phyloP scores from a whole-genome alignment of 2,113 vertebrate genomes.

The Sinosuthora webbiana region DNA sequence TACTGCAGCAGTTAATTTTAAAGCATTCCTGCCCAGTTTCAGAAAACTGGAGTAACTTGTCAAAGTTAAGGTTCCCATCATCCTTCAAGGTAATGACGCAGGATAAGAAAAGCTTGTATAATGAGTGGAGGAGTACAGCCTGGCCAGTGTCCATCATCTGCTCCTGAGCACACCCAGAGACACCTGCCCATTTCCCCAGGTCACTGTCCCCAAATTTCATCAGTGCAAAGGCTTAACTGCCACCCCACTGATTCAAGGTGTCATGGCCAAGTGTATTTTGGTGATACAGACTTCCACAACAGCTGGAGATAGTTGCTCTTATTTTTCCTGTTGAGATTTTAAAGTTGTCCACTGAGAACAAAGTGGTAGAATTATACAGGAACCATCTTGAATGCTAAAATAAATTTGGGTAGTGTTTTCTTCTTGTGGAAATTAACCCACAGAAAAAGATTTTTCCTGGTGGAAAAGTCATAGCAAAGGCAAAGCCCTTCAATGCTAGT shows the following conservation, averaged over 20 bases:
- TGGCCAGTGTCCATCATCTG: not conserved
- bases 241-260: not conserved
- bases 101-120: not conserved
- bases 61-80: not conserved
- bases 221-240: not conserved
- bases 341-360: not conserved
- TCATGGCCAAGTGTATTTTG: rapidly evolving
- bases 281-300: not conserved
- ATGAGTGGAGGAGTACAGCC: not conserved
- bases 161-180: not conserved
- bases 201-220: not conserved
- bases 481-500: not conserved
- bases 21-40: not conserved
- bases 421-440: not conserved
- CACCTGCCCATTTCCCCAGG: not conserved
- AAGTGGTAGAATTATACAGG: not conserved
- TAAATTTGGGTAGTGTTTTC: not conserved
- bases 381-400: not conserved
- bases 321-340: not conserved
- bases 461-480: not conserved
- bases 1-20: not conserved
- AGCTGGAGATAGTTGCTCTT: not conserved
- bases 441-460: not conserved
- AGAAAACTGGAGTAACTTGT: not conserved
- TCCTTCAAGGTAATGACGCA: not conserved